Evolutionary conservation across 2,888 invertebrate species (phyloP).

Genomic region (Apoda limacodes): DNA sequence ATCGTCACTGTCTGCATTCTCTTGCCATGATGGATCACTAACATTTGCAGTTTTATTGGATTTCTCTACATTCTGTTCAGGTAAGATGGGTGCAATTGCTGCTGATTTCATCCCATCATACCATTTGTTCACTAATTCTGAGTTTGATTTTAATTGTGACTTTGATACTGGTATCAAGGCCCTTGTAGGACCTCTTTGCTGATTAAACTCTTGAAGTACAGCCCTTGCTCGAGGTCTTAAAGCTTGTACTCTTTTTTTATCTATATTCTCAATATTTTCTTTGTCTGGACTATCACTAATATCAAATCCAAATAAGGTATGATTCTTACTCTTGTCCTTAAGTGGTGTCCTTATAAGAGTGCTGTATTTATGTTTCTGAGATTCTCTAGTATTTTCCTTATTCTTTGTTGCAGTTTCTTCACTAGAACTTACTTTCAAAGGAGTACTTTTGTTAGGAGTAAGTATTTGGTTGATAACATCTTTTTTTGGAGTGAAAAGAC

Average conservation of each 20-base stretch:
- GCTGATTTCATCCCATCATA: conserved; percentile 40
- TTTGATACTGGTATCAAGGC: conserved; percentile 35
- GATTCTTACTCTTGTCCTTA: conserved; percentile 19
- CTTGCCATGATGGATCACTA: conserved; percentile 21
- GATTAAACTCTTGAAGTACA: conserved; percentile 44
- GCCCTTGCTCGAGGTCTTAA: conserved; percentile 33
- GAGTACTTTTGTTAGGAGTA: conserved; percentile 1
- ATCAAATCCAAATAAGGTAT: conserved; percentile 61
- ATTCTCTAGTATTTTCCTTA: conserved; percentile 18
- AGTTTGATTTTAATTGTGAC: conserved; percentile 30
- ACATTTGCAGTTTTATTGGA: conserved; percentile 25
- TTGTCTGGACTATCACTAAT: conserved; percentile 42
- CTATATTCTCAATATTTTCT: conserved; percentile 50
- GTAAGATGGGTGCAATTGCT: conserved; percentile 36
- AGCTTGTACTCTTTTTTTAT: conserved; percentile 28
- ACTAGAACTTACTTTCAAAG: conserved; percentile 10
- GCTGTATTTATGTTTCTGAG: conserved; percentile 13
- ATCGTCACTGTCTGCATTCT: conserved; percentile 30
- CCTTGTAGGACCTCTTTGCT: conserved; percentile 33
- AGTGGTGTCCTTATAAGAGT: conserved; percentile 11
- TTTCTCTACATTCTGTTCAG: conserved; percentile 25
- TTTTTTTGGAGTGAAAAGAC: conserved; percentile 17
- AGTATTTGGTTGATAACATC: conserved; percentile 7
- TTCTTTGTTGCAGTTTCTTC: too few relatives aligned
- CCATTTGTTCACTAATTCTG: conserved; percentile 34